Evolutionary conservation across 2,888 invertebrate genomes (phyloP), one percentile per base, ranked within the genome.

Genomic region (Coecobrya sp.): DNA sequence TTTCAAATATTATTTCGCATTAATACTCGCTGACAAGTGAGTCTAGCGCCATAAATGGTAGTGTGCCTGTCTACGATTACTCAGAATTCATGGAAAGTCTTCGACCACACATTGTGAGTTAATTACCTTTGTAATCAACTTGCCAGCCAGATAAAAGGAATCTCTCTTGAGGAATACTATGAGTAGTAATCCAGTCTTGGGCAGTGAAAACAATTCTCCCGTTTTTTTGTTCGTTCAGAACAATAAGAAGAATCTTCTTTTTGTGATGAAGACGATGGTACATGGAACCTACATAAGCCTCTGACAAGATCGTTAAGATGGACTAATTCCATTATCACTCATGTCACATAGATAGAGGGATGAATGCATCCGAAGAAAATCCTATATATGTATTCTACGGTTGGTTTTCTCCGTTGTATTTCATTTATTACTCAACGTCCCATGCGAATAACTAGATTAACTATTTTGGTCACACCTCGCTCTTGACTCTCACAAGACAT

Each of bases 251-350:
- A 27, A 65, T 19, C 8, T 27, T 65, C 27, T 19, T 27, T 2
- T 27, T 27, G 16, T 27, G 65, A 25, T 59, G 55, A 59, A 13
- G 3, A 70, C 11, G 36, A 2, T 30, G 70, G 13, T 70, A 25
- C 30, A 36, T n/a, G 36, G 11, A 27, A 65, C 19, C 30, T 5
- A 36, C 30, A 30, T 70, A 70, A 70, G 36, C 36, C n/a, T 36
- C 16, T 70, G n/a, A 36, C 70, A 36, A 36, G 30, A 70, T 2
- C 2, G 36, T n/a, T 70, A 70, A 10, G 8, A 62, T 73, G 73
- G 73, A 19, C 36, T 36, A 73, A 79, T 79, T 79, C 52, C 25
- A 79, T 79, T 79, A 79, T 79, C n/a, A n/a, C 76, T 49, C 25
- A 11, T 49, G 52, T 25, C 52, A 79, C 45, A 79, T 30, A 59